A percentile compares a stretch with the other conserved stretches of the same genome.
Conservation (phyloP, 2,888 invertebrate species). For the Chrysopilus asiliformis region DNA sequence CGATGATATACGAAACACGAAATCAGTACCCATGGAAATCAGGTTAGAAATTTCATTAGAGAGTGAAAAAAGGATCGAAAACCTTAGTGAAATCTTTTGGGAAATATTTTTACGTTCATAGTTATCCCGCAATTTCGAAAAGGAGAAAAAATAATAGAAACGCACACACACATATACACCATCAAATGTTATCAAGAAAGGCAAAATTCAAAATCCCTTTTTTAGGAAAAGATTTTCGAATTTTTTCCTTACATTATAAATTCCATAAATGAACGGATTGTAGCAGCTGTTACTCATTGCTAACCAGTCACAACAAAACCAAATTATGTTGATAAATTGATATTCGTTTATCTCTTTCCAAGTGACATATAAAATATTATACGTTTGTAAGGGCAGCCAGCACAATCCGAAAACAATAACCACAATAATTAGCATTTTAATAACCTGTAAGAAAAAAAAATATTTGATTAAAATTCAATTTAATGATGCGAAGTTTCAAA, state of each 20-base stretch:
- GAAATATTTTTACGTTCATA: no score
- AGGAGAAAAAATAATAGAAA: no score
- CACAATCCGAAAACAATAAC: slow-evolving; percentile 69
- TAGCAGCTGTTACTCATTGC: slow-evolving; percentile 84
- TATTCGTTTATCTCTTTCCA: slow-evolving; percentile 59
- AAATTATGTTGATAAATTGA: slow-evolving; percentile 69
- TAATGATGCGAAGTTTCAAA: not conserved
- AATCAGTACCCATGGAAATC: no score
- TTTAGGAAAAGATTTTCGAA: no score
- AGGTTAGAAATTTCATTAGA: no score
- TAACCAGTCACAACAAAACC: slow-evolving; percentile 77
- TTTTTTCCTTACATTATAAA: slow-evolving; percentile 62
- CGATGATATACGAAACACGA: no score
- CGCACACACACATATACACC: no score
- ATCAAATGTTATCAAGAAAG: no score
- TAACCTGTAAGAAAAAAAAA: slow-evolving; percentile 46
- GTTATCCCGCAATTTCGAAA: no score
- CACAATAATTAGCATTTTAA: slow-evolving; percentile 78
- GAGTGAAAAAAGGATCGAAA: no score
- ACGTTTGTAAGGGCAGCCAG: slow-evolving; percentile 69
- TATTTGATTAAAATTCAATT: not conserved
- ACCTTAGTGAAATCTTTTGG: no score
- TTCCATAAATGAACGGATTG: slow-evolving; percentile 82
- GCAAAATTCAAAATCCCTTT: no score
- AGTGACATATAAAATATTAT: slow-evolving; percentile 57